Percentiles rank a stretch among this genome's conserved stretches.
Evolutionary conservation across 1,140 invertebrate species (phyloP).

Genomic region (Pachyrhynchus sulphureomaculatus): DNA sequence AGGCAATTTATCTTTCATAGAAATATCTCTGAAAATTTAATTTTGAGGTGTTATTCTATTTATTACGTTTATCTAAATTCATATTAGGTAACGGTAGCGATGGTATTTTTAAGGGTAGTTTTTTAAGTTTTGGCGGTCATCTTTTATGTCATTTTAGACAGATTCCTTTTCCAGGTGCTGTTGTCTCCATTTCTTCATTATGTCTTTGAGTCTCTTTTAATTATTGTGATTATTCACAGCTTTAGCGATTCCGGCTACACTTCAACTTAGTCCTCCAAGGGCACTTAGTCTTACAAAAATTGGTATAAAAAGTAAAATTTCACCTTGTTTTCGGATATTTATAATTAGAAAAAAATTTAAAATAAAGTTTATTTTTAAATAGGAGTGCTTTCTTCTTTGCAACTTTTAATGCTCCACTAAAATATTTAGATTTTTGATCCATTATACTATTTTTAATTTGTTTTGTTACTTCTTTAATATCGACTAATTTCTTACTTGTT

Average conservation of each 20-base stretch:
- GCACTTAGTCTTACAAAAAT: constrained; percentile 49
- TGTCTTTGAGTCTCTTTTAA: constrained; percentile 43
- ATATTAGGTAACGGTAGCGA: constrained; percentile 32
- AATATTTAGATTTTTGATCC: too few species aligned
- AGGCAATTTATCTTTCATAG: constrained; percentile 38
- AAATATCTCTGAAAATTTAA: constrained; percentile 45
- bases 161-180: too few species aligned
- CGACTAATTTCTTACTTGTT: too few species aligned
- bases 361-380: too few species aligned
- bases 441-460: too few species aligned
- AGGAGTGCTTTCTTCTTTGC: too few species aligned
- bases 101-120: constrained; percentile 16
- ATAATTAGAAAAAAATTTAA: too few species aligned
- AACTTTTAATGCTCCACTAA: too few species aligned
- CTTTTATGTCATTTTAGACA: constrained; percentile 3
- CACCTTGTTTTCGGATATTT: too few species aligned
- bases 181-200: constrained; percentile 46
- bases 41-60: constrained; percentile 35
- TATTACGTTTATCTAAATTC: constrained; percentile 36
- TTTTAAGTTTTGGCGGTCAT: constrained; percentile 9
- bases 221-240: constrained; percentile 43
- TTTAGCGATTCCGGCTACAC: constrained; percentile 44
- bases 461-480: too few species aligned
- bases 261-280: constrained; percentile 43
- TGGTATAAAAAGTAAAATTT: constrained; percentile 45